Base-by-base conservation (phyloP, 2,113 vertebrate genomes). In the Alouatta palliata region DNA sequence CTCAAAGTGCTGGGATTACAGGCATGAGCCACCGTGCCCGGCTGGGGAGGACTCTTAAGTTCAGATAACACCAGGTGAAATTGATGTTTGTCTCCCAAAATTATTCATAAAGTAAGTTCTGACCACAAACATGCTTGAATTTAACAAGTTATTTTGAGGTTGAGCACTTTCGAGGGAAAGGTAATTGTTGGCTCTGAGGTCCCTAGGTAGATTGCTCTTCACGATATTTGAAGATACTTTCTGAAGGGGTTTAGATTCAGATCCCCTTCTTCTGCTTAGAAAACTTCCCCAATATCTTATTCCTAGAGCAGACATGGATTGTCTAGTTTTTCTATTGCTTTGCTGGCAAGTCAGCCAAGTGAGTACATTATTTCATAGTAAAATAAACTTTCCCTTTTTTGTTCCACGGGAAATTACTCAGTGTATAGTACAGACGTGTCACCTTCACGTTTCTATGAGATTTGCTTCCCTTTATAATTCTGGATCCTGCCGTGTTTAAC, bases 321-420 rank as follows among this genome's bases (percentile, higher is more conserved):
- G 77, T 86, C 32, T 0, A 68, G 61, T 27, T 96, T 47, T 96
- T 87, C 0, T 20, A 37, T 70, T 95, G 91, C 87, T 95, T 80
- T 97, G 81, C 79, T 88, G 97, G 93, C 93, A 97, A 47, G 66
- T 79, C 95, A 87, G 95, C 87, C 94, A 95, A 98, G 95, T 89
- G 86, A 97, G 95, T 66, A 66, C 80, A 49, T 87, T 93, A 90
- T 96, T 98, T 97, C 95, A 80, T 82, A 98, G 96, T 96, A 95
- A 98, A 98, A 97, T 94, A 98, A 98, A 52, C 54, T 70, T 71
- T 92, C 32, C 4, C 56, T 83, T 88, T 94, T 94, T 47, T 52
- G 58, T 94, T 95, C 92, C 96, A 96, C 9, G 94, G 95, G 81
- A 98, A 98, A 88, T 98, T 95, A 94, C 96, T 97, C 77, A 68